Percentiles rank a stretch among this genome's conserved stretches.
phyloP scores from a whole-genome alignment of 2,113 vertebrate genomes.

The Bubo bubo region DNA sequence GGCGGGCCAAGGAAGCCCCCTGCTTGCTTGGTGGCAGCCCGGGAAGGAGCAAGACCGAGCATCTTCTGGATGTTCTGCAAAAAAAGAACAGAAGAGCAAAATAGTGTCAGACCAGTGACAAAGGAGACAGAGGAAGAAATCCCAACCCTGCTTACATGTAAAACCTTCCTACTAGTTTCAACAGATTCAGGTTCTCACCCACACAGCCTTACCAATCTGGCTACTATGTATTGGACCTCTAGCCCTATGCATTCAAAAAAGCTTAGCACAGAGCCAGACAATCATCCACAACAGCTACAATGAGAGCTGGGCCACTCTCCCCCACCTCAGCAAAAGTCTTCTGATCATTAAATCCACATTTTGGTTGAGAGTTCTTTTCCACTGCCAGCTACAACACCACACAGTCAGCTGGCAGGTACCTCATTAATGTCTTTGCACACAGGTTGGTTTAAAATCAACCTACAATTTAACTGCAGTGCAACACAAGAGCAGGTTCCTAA shows the following conservation, averaged over 20 bases:
- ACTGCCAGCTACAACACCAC: neutral
- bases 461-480: neutral
- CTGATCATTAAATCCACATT: neutral
- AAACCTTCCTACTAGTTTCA: neutral
- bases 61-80: conserved; percentile 98
- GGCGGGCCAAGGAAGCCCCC: conserved; percentile 97
- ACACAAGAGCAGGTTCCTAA: neutral
- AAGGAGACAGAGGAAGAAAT: neutral
- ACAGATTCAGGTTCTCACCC: neutral
- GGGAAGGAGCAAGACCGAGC: conserved; percentile 93
- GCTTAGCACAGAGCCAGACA: neutral
- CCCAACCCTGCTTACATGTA: neutral
- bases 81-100: neutral
- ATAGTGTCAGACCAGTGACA: rapidly evolving
- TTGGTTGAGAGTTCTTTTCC: neutral
- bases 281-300: neutral
- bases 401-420: neutral
- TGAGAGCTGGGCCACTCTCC: neutral
- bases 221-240: neutral
- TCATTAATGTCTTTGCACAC: neutral
- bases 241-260: rapidly evolving
- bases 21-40: conserved; percentile 96
- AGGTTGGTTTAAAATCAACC: neutral
- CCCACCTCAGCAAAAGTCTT: neutral
- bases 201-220: neutral